Evolutionary conservation across 2,888 invertebrate genomes (phyloP), one percentile per base, ranked within the genome.

Genomic region (Epirrhoe alternata): DNA sequence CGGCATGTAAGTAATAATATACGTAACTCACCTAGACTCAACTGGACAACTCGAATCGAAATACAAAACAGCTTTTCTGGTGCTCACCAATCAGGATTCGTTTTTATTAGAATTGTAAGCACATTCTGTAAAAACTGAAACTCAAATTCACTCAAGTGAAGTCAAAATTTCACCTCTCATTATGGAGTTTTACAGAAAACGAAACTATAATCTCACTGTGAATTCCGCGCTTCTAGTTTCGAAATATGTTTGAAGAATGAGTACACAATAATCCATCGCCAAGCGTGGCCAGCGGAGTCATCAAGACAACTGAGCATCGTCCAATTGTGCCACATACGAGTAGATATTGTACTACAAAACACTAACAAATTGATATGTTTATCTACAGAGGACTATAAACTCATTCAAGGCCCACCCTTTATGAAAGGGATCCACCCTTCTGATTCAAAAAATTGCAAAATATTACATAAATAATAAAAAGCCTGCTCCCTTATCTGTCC

Each of bases 361-460:
- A 90, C 88, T 85, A 90, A 92, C 92, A 92, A 92, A 92, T 92
- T 92, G 92, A 92, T 92, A 92, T 92, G 92, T 92, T 92, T 92
- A 92, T 92, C 92, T 92, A 91, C 90, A 89, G 84, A 87, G 87
- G 82, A 87, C 89, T 86, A 91, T 90, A 92, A 92, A 91, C 86
- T 91, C 91, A 92, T 91, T 90, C 88, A 87, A 76, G 77, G 87
- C 91, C 89, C 92, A 92, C 93, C 93, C 93, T 93, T 93, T 92
- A 88, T 84, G 76, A 76, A 87, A 83, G 92, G 93, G 92, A 86
- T 82, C 84, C 90, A 89, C 92, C 93, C 93, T 92, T 89, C 87
- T 86, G 82, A 80, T 90, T 92, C 84, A 88, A 92, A 90, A 87
- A 90, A 87, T 85, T 91, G 92, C 91, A 88, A 92, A 92, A 92